Conservation (phyloP, 2,113 vertebrate species). For the Excalfactoria chinensis region DNA sequence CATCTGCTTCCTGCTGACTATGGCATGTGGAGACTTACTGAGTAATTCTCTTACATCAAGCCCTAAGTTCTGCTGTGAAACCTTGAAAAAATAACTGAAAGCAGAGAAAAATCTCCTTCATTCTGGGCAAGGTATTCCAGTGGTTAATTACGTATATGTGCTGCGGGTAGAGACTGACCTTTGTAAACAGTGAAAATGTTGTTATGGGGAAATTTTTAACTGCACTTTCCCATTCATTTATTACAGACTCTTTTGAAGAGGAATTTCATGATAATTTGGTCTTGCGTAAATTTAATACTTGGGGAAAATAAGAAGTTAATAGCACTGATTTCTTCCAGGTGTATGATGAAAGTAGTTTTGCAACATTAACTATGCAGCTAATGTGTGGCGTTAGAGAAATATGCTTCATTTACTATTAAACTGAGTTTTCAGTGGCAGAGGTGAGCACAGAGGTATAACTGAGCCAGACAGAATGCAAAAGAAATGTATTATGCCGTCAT, state of each 20-base stretch:
- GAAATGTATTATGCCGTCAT: neutral
- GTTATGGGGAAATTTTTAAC: neutral
- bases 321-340: conserved; percentile 38
- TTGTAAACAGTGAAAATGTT: neutral
- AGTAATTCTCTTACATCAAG: neutral
- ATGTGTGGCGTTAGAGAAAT: neutral
- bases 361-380: conserved; percentile 23
- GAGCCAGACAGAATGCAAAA: neutral
- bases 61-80: neutral
- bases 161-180: neutral
- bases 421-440: neutral
- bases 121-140: neutral
- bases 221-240: neutral
- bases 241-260: neutral
- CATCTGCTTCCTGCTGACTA: neutral
- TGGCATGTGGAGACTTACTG: neutral
- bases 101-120: neutral
- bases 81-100: neutral
- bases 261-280: conserved; percentile 29
- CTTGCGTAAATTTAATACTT: neutral
- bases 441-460: neutral
- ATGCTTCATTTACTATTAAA: conserved; percentile 4
- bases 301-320: conserved; percentile 33
- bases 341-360: neutral
- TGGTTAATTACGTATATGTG: neutral